phyloP scores from a whole-genome alignment of 2,113 vertebrate genomes.

The Columba janthina region DNA sequence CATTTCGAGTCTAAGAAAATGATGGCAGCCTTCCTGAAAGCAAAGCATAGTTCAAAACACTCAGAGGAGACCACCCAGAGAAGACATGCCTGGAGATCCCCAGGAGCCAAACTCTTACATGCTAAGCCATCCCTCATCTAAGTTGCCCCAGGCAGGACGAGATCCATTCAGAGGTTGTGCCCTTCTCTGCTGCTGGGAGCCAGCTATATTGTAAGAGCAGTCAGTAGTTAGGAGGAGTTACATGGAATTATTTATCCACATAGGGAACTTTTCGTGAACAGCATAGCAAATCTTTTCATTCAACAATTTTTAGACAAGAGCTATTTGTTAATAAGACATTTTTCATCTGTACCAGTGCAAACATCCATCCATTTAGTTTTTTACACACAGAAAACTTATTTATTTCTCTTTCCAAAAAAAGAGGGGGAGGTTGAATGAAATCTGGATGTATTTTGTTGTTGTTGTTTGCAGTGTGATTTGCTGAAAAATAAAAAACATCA shows the following conservation, averaged over 20 bases:
- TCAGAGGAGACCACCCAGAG: conserved; percentile 32
- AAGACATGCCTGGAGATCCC: neutral
- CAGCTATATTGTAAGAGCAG: neutral
- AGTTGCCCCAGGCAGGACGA: conserved; percentile 27
- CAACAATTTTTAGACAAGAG: conserved; percentile 49
- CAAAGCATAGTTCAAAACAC: neutral
- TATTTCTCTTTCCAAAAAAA: neutral
- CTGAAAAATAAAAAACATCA: neutral
- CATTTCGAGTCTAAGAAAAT: neutral
- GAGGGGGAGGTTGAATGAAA: conserved; percentile 11
- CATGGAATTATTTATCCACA: conserved; percentile 41
- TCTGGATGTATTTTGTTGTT: neutral
- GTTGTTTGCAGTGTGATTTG: neutral
- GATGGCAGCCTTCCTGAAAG: conserved; percentile 27
- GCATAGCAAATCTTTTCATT: conserved; percentile 63
- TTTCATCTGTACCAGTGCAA: conserved; percentile 38
- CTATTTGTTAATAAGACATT: conserved; percentile 58
- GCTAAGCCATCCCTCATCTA: conserved; percentile 16
- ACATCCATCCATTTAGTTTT: conserved; percentile 38
- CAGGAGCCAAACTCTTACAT: neutral
- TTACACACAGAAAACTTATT: conserved; percentile 26
- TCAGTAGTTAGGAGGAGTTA: conserved; percentile 42
- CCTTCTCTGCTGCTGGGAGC: neutral
- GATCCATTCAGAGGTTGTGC: conserved; percentile 38
- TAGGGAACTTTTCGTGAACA: conserved; percentile 46